Evolutionary conservation across 2,888 invertebrate species (phyloP).

Genomic region (Troides helena): DNA sequence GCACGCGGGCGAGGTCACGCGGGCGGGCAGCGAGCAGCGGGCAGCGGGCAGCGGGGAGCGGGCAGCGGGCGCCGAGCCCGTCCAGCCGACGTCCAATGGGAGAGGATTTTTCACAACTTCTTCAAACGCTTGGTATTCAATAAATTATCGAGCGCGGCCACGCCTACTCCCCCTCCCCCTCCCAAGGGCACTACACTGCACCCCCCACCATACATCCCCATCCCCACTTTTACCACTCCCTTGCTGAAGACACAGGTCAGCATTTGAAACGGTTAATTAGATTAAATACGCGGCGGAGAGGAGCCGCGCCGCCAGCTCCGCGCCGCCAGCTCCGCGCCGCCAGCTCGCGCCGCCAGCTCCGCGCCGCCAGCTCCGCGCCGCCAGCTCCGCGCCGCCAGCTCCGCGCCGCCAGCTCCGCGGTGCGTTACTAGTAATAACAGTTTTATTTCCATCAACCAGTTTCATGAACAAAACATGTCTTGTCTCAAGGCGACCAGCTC

Average conservation of each 20-base stretch:
- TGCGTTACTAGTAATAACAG: too few species aligned
- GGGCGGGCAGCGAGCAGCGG: too few species aligned
- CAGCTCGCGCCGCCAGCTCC: too few species aligned
- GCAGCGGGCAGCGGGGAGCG: too few species aligned
- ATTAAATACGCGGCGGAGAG: slow-evolving; percentile 17
- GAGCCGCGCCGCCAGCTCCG: too few species aligned
- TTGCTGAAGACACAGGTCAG: slow-evolving; percentile 19
- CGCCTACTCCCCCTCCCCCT: slow-evolving; percentile 37
- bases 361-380: too few species aligned
- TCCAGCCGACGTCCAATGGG: slow-evolving; percentile 15
- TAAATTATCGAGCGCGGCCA: slow-evolving; percentile 45
- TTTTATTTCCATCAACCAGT: too few species aligned
- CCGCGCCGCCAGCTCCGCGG: too few species aligned
- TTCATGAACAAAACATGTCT: too few species aligned
- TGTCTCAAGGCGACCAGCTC: too few species aligned
- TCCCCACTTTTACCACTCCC: slow-evolving; percentile 24
- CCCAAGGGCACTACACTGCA: background rate
- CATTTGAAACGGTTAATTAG: slow-evolving; percentile 32
- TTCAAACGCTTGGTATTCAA: slow-evolving; percentile 32
- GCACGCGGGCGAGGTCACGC: background rate
- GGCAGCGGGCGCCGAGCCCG: background rate
- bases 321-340: too few species aligned
- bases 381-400: too few species aligned
- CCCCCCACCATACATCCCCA: slow-evolving; percentile 9
- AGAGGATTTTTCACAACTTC: slow-evolving; percentile 30